Conservation (phyloP, 2,113 vertebrate species). For the Hippocampus abdominalis region DNA sequence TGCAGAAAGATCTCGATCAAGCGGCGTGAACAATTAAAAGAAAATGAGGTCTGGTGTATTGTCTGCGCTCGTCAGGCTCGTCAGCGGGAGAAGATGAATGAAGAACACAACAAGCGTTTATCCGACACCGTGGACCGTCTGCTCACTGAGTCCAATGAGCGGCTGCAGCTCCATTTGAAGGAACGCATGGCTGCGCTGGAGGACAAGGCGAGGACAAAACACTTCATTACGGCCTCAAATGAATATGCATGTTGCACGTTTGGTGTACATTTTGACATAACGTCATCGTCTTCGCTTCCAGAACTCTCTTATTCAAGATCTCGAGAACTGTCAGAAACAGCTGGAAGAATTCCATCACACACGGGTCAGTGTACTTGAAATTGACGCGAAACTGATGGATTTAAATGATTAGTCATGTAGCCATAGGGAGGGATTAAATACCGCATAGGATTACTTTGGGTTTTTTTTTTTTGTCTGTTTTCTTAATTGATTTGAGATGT, state of each 20-base stretch:
- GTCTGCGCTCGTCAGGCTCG: conserved; percentile 76
- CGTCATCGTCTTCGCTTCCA: conserved; percentile 46
- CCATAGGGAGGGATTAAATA: neutral
- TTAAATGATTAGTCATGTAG: neutral
- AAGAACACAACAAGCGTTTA: conserved; percentile 93
- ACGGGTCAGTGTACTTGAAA: conserved; percentile 73
- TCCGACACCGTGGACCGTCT: conserved; percentile 93
- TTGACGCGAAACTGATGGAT: neutral
- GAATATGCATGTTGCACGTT: neutral
- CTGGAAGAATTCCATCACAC: conserved; percentile 89
- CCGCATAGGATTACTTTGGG: neutral
- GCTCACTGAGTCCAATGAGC: conserved; percentile 91
- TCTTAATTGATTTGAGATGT: neutral
- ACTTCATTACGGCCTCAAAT: conserved; percentile 20
- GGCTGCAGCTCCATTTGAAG: conserved; percentile 93
- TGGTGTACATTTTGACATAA: conserved; percentile 1
- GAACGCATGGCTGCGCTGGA: conserved; percentile 94
- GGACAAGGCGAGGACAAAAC: conserved; percentile 77
- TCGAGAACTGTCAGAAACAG: conserved; percentile 92
- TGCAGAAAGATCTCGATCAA: conserved; percentile 45
- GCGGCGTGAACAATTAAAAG: conserved; percentile 38
- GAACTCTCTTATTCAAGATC: conserved; percentile 91
- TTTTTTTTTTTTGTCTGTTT: neutral
- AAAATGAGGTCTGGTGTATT: conserved; percentile 24
- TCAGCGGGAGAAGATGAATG: conserved; percentile 97